Base-by-base conservation (phyloP, 2,888 invertebrate genomes). In the Tillus elongatus region DNA sequence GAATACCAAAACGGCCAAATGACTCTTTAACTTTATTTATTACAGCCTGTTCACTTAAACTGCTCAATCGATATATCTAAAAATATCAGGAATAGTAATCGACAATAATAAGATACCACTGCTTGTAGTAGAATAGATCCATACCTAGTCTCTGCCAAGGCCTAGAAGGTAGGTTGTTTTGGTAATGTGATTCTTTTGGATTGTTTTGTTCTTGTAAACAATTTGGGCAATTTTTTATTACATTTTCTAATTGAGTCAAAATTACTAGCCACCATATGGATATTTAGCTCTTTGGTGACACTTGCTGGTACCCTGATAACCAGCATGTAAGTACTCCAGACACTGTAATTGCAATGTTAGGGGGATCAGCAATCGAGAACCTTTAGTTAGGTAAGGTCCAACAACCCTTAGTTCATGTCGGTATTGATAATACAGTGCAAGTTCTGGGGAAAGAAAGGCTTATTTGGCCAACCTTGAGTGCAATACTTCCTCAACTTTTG, bases 1-100 rank as follows among this genome's bases (percentile, higher is more conserved):
- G 32, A 24, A 42, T 26, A 3, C 34, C 42, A 11, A 34, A 34
- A 8, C 37, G 11, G 29, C 40, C 40, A 33, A 37, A 42, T 13
- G 14, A 8, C 10, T 32, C 32, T 14, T 32, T 32, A 13, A 13
- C 9, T 32, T 32, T 32, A 4, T 4, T 14, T 11, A 32, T 32
- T 6, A 32, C 13, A 9, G 12, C 9, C 10, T 13, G 12, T 32
- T 32, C 13, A 10, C 6, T 8, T 10, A 32, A 13, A 15, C 14
- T 13, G 9, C 8, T 13, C 14, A 32, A 32, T 4, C 4, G 8
- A 15, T 11, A 32, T 13, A 32, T 32, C 13, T 32, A 10, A 14
- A 32, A 13, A 13, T 11, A 32, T 13, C 32, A 13, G 4, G 11
- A 32, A 13, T 32, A 32, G 10, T 32, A 32, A 10, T 32, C 32